Evolutionary conservation across 2,113 vertebrate species (phyloP).

Genomic region (Macquaria australasica): DNA sequence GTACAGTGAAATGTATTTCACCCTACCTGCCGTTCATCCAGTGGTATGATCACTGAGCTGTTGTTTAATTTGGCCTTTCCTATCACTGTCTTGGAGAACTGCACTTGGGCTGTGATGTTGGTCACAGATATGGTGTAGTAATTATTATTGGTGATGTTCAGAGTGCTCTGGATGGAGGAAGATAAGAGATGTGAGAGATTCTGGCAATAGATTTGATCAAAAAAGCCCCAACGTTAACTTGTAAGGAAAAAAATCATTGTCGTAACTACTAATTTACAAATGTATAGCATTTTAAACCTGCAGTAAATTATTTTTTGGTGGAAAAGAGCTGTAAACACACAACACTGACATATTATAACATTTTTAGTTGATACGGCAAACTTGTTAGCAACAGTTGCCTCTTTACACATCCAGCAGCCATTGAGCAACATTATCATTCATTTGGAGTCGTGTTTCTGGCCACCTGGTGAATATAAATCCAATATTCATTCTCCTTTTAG

Average conservation of each 20-base stretch:
- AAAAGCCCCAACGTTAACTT: neutral
- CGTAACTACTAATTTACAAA: too few species aligned
- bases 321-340: neutral
- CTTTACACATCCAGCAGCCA: neutral
- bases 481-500: neutral
- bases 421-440: neutral
- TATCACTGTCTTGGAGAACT: slow-evolving; percentile 96
- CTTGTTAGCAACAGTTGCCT: neutral
- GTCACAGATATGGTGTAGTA: slow-evolving; percentile 93
- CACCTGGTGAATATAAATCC: neutral
- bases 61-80: slow-evolving; percentile 93
- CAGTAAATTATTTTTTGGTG: neutral
- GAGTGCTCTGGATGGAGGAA: slow-evolving; percentile 86
- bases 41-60: slow-evolving; percentile 89
- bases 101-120: slow-evolving; percentile 95
- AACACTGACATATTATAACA: neutral
- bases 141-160: slow-evolving; percentile 98
- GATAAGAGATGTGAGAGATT: slow-evolving; percentile 1
- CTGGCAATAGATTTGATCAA: neutral
- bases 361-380: neutral
- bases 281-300: neutral
- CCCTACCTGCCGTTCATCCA: slow-evolving; percentile 91
- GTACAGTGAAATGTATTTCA: neutral
- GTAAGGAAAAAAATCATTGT: too few species aligned
- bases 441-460: too few species aligned